phyloP scores from a whole-genome alignment of 2,113 vertebrate genomes.

The Pollimyrus isidori region DNA sequence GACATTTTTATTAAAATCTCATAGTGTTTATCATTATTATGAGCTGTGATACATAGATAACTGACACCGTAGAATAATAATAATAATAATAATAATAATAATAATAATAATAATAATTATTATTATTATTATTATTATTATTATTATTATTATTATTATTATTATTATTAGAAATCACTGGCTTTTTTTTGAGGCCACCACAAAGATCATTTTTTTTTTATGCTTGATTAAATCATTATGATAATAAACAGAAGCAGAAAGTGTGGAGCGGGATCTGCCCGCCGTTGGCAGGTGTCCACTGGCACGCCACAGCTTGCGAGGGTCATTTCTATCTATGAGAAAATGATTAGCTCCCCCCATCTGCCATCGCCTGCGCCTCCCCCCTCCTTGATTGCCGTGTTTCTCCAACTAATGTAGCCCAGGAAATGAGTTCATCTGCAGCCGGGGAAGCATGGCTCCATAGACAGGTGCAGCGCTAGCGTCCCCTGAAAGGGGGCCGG shows the following conservation, averaged over 20 bases:
- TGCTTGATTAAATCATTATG: constrained; percentile 44
- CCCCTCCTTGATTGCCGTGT: constrained; percentile 61
- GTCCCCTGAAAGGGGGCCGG: constrained; percentile 25
- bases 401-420: constrained; percentile 53
- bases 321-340: constrained; percentile 70
- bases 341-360: constrained; percentile 69
- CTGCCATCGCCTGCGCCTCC: constrained; percentile 53
- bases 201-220: constrained; percentile 32
- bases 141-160: too few relatives aligned
- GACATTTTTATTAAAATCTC: not conserved
- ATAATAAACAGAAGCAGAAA: constrained; percentile 36
- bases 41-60: constrained; percentile 17
- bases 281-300: constrained; percentile 47
- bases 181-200: constrained; percentile 46
- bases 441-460: constrained; percentile 42
- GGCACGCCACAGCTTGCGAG: constrained; percentile 53
- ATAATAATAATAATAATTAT: too few relatives aligned
- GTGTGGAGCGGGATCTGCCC: constrained; percentile 20
- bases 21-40: not conserved
- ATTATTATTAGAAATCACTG: constrained; percentile 40
- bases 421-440: constrained; percentile 64
- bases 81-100: not conserved
- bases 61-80: not conserved
- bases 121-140: too few relatives aligned
- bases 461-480: constrained; percentile 54